Evolutionary conservation across 2,797 vertebrate species (phyloP).

Genomic region (Pitangus sulphuratus): DNA sequence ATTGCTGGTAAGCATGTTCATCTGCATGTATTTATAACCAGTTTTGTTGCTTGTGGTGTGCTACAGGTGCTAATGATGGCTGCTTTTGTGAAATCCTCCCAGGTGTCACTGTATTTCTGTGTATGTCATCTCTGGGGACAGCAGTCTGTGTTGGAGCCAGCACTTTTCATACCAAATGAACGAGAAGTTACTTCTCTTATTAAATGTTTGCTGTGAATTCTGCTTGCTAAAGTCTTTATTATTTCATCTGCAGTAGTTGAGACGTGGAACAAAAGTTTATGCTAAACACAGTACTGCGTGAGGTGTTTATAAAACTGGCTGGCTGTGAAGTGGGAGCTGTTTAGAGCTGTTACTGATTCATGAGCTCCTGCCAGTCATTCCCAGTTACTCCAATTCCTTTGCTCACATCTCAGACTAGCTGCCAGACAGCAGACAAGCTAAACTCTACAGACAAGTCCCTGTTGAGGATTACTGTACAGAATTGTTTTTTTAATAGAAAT

Average conservation of each 20-base stretch:
- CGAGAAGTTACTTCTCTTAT: background rate
- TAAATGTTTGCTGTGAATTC: background rate
- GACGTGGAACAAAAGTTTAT: background rate
- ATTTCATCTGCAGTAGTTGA: background rate
- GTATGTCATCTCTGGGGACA: background rate
- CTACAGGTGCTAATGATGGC: background rate
- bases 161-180: background rate
- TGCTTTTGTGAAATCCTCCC: background rate
- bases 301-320: background rate
- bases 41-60: slow-evolving; percentile 16
- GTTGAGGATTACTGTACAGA: background rate
- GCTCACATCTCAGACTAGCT: background rate
- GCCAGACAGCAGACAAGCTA: background rate
- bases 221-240: background rate
- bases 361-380: background rate
- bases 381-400: background rate
- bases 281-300: background rate
- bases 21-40: background rate
- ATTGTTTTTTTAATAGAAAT: background rate
- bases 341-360: background rate
- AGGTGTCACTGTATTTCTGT: background rate
- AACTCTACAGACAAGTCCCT: background rate
- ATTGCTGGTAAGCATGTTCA: background rate
- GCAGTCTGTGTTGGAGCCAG: background rate
- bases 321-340: background rate